Percentiles rank a stretch among this genome's conserved stretches.
These are phyloP conservation scores for Psylliodes chrysocephalus DNA, from an alignment of 2,888 invertebrate species.

Conservation along the genomic window DNA sequence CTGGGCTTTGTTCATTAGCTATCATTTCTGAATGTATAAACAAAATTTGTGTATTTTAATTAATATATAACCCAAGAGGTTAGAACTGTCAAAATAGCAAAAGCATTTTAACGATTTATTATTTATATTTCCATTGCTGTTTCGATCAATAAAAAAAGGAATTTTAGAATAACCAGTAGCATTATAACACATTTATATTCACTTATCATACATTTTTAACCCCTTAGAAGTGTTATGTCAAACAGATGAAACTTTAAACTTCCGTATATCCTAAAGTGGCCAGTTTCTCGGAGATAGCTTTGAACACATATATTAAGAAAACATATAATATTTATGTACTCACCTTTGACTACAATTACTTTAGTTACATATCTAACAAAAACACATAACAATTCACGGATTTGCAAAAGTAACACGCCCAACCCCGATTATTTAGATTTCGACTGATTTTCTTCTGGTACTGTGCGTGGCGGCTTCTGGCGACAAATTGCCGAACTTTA, in stretches of 20 bases:
- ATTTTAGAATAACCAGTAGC: slow-evolving; percentile 15
- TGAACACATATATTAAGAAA: slow-evolving; percentile 31
- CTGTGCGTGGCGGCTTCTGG: slow-evolving; percentile 45
- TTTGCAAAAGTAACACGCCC: slow-evolving; percentile 61
- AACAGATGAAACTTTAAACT: slow-evolving; percentile 57
- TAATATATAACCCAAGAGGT: slow-evolving; percentile 7
- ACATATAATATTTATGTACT: slow-evolving; percentile 43
- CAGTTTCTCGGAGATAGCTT: slow-evolving; percentile 21
- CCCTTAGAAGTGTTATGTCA: slow-evolving; percentile 40
- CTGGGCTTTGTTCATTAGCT: slow-evolving; percentile 22
- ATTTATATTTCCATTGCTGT: neutral
- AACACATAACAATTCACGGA: slow-evolving; percentile 59
- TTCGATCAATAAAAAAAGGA: neutral
- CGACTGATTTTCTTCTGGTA: slow-evolving; percentile 53
- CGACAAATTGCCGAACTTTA: slow-evolving; percentile 36
- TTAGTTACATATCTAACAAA: slow-evolving; percentile 57
- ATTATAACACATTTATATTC: slow-evolving; percentile 8
- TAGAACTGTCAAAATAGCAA: slow-evolving; percentile 9
- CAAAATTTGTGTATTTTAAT: slow-evolving; percentile 5
- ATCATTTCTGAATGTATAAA: slow-evolving; percentile 13
- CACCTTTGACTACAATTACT: slow-evolving; percentile 55
- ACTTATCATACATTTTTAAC: slow-evolving; percentile 42
- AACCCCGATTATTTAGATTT: slow-evolving; percentile 57
- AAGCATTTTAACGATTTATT: slow-evolving; percentile 2
- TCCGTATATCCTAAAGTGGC: slow-evolving; percentile 40